These are phyloP conservation scores for Triplophysa siluroides DNA, from an alignment of 2,113 vertebrate genomes.

Conservation along the genomic window DNA sequence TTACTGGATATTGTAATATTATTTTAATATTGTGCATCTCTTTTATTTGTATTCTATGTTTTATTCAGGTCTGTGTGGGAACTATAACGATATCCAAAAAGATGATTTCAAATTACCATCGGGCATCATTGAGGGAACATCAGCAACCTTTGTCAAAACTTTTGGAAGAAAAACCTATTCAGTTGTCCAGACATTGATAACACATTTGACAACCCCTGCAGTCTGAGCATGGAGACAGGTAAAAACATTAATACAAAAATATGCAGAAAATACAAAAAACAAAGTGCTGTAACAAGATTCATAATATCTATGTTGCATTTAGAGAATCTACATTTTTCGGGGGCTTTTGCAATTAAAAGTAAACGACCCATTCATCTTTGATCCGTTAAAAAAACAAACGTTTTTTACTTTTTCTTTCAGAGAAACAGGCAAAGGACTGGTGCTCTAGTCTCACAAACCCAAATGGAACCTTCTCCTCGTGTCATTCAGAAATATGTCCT, in stretches of 20 bases:
- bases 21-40: no score
- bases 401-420: conserved; percentile 69
- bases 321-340: no score
- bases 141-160: conserved; percentile 36
- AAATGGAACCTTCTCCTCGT: conserved; percentile 77
- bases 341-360: neutral
- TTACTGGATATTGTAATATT: neutral
- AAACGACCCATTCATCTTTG: neutral
- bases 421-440: conserved; percentile 83
- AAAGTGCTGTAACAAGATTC: no score
- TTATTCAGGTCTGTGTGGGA: conserved; percentile 48
- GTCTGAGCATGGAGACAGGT: conserved; percentile 80
- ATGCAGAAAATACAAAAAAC: no score
- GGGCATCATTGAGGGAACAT: conserved; percentile 34
- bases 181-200: conserved; percentile 76
- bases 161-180: conserved; percentile 44
- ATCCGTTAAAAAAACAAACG: no score
- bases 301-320: neutral
- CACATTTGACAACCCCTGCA: conserved; percentile 79
- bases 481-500: conserved; percentile 81
- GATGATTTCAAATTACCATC: conserved; percentile 45
- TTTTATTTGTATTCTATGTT: no score
- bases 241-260: no score
- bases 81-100: conserved; percentile 32
- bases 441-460: conserved; percentile 77